Base-by-base conservation (phyloP, 2,113 vertebrate species). In the Chaetura pelagica region DNA sequence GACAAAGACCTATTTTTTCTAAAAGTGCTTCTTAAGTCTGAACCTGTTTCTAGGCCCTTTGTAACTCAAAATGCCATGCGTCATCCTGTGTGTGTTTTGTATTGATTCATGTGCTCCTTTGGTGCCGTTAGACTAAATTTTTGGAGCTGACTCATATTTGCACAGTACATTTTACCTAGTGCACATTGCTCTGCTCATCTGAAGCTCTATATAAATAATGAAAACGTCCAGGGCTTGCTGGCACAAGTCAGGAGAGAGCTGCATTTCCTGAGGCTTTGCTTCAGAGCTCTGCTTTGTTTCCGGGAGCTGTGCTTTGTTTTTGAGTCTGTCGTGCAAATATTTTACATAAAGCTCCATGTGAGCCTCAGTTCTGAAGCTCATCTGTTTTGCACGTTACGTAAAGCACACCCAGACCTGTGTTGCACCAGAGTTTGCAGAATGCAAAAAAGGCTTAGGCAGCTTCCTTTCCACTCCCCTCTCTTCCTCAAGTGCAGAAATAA, bases 171-270 rank as follows among this genome's bases (percentile, higher is more conserved):
- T 90, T 74, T 42, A n/a, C 63, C 88, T 26, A 18, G 24, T 29
- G 82, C 63, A 19, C 92, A 6, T 27, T 29, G 87, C 89, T 67
- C 72, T 48, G 59, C 68, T 86, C 34, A 13, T 84, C 90, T 77
- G 49, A 78, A 71, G 79, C 83, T 71, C 79, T 63, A 5, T 58
- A 87, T 92, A 92, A 96, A 95, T 92, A 93, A 95, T 93, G 92
- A 69, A 96, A 93, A 66, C 4, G 40, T 51, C 54, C 88, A 76
- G 85, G 79, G 88, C 95, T 83, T 95, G 96, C 90, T 96, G 94
- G 92, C 95, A 93, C 90, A 92, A 88, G 95, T 73, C 46, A 4
- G 85, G 0, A 2, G 68, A 79, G 78, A 67, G 62, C 90, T 84
- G 84, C 51, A 2, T 94, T 94, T 97, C 80, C 91, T 15, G 68